A percentile compares a stretch with the other conserved stretches of the same genome.
Evolutionary conservation across 2,888 invertebrate genomes (phyloP).

Genomic region (Zele albiditarsus): DNA sequence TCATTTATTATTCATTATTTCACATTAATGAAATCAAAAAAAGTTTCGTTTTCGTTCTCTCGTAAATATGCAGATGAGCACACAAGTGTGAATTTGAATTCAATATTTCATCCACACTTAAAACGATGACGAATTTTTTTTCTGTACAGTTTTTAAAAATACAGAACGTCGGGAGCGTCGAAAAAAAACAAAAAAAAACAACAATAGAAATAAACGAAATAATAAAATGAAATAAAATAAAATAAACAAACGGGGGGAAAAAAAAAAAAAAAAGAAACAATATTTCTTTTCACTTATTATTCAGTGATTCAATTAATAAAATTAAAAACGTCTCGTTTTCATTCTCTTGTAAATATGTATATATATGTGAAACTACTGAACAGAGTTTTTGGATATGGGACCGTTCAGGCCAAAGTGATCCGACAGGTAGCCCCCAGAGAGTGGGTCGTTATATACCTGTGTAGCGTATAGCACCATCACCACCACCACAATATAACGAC

Average conservation of each 20-base stretch:
- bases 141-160: too few relatives aligned
- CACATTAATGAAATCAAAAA: not conserved
- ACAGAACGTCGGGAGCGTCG: too few relatives aligned
- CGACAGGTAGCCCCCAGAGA: conserved; percentile 36
- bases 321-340: not conserved
- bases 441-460: conserved; percentile 22
- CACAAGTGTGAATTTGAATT: too few relatives aligned
- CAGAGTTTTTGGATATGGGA: not conserved
- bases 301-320: not conserved
- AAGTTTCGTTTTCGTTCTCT: not conserved
- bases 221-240: too few relatives aligned
- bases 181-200: too few relatives aligned
- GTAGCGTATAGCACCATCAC: not conserved
- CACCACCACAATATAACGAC: not conserved
- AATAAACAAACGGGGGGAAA: not conserved
- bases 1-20: too few relatives aligned
- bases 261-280: not conserved
- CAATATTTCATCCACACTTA: too few relatives aligned
- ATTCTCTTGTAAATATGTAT: not conserved
- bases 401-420: conserved; percentile 16
- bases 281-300: not conserved
- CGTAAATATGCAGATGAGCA: not conserved
- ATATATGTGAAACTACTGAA: not conserved
- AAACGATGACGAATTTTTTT: too few relatives aligned
- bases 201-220: not conserved